These are phyloP conservation scores for Cheilosia vulpina DNA, from an alignment of 2,888 invertebrate genomes.

Conservation along the genomic window DNA sequence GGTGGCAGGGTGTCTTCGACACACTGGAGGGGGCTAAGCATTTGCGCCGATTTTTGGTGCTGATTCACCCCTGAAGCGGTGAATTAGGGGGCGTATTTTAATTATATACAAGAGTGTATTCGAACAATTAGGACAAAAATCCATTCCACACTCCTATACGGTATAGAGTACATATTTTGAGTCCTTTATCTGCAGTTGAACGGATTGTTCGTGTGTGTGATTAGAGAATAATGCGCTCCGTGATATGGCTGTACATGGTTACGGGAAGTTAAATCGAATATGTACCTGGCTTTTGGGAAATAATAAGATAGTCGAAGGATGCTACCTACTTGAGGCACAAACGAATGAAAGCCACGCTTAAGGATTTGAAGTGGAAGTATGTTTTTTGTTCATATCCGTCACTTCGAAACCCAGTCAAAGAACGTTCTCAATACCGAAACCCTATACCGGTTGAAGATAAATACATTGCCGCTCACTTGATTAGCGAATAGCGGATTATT, in stretches of 20 bases:
- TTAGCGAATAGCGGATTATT: no score
- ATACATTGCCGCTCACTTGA: no score
- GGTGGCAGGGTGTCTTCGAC: slow-evolving; percentile 24
- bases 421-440: no score
- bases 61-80: slow-evolving; percentile 24
- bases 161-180: background rate
- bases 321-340: no score
- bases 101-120: slow-evolving; percentile 46
- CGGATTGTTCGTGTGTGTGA: slow-evolving; percentile 2
- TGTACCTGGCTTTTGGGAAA: background rate
- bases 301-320: no score
- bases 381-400: no score
- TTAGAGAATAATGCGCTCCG: slow-evolving; percentile 10
- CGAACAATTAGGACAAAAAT: slow-evolving; percentile 42
- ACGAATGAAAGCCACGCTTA: no score
- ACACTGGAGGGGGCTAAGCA: background rate
- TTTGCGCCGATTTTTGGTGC: slow-evolving; percentile 35
- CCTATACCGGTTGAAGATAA: no score
- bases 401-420: no score
- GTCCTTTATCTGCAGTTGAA: slow-evolving; percentile 2
- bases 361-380: no score
- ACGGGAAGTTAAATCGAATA: background rate
- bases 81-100: slow-evolving; percentile 38
- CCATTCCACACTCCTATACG: slow-evolving; percentile 2
- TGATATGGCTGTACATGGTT: background rate